Base-by-base conservation (phyloP, 2,797 vertebrate species). In the Sorex maritimensis region DNA sequence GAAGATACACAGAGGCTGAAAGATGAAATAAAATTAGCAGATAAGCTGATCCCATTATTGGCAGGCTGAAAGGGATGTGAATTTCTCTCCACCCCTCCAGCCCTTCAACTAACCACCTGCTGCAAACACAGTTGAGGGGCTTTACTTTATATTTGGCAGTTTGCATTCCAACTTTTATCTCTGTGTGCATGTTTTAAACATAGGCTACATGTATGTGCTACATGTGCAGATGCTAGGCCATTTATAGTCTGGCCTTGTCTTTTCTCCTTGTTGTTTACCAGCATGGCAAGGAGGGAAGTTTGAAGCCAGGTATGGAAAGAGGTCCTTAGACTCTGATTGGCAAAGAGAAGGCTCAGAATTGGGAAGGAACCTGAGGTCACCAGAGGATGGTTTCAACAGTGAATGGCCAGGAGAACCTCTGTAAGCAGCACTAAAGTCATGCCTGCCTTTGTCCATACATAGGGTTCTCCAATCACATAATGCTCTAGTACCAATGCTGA, bases 1-100 rank as follows among this genome's bases (percentile, higher is more conserved):
- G 75, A 86, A 86, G 44, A 77, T 49, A 68, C 26, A 41, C 23
- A 58, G 52, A 86, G 72, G 41, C 61, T 38, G 63, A 58, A 82
- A 78, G 41, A 72, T 17, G 68, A 49, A 81, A 74, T 90, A 41
- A 85, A 90, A 11, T 61, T n/a, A 78, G 28, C 12, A 52, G 34
- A 5, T 9, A n/a, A 71, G 23, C 23, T 23, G 44, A 24, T 78
- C 23, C 34, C 52, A 30, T 78, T 12, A 4, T 41, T 23, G 24
- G 23, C 8, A 4, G 12, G 61, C 17, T 1, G 15, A 77, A 68
- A 73, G 49, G n/a, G 6, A 9, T 0, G 44, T n/a, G 5, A 46
- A 58, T 21, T 34, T 71, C 14, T 26, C 7, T 24, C 4, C 5
- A n/a, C 8, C 1, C n/a, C 6, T 13, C 5, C 2, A 23, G 10